These are phyloP conservation scores for Synanthedon tipuliformis DNA, from an alignment of 2,888 invertebrate species.

Conservation along the genomic window DNA sequence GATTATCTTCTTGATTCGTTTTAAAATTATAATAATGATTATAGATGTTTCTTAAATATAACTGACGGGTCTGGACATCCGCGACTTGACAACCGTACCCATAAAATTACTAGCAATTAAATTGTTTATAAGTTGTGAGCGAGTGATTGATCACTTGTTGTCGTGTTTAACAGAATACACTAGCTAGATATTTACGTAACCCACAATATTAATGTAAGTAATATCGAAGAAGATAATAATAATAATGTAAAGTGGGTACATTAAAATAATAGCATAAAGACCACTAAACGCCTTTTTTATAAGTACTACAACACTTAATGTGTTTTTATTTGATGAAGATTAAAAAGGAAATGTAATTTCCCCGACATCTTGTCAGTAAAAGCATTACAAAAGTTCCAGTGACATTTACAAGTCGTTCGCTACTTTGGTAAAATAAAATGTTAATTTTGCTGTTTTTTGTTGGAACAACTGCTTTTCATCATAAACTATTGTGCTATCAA, in stretches of 20 bases:
- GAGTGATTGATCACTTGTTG: neutral
- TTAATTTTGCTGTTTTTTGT: too few species aligned
- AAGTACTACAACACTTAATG: neutral
- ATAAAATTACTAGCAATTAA: neutral
- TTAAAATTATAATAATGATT: constrained; percentile 63
- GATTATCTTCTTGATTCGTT: constrained; percentile 56
- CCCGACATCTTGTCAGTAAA: neutral
- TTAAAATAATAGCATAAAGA: too few species aligned
- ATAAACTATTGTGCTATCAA: too few species aligned
- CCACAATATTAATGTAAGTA: too few species aligned
- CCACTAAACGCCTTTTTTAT: too few species aligned
- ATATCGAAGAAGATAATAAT: too few species aligned
- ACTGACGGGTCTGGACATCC: constrained; percentile 49
- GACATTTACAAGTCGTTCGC: too few species aligned
- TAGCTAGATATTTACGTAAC: too few species aligned
- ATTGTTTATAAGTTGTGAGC: neutral
- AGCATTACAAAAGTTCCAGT: too few species aligned
- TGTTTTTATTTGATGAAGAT: neutral
- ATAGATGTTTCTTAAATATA: constrained; percentile 56
- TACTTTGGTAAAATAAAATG: too few species aligned
- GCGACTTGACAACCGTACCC: constrained; percentile 21
- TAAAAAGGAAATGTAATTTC: neutral
- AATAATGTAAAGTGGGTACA: too few species aligned
- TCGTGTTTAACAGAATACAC: neutral
- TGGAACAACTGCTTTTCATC: too few species aligned